phyloP scores from a whole-genome alignment of 2,797 vertebrate genomes.

The Enteromius paludinosus region DNA sequence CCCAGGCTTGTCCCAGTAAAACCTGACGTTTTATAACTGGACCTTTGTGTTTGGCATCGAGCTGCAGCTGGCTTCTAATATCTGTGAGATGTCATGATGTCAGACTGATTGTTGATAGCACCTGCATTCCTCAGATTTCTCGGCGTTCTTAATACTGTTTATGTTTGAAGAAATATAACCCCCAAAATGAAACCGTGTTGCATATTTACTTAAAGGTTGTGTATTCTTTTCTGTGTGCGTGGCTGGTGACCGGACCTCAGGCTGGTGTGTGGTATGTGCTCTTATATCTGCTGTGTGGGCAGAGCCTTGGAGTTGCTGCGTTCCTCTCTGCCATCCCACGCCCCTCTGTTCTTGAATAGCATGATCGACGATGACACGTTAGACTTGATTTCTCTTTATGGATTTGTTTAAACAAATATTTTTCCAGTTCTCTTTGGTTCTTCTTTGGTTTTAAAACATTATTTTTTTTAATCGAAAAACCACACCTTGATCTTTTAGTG shows the following conservation, averaged over 20 bases:
- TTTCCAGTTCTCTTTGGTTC: background rate
- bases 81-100: slow-evolving; percentile 20
- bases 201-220: background rate
- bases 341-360: slow-evolving; percentile 12
- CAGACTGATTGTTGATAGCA: slow-evolving; percentile 24
- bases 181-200: background rate
- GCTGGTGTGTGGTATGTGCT: slow-evolving; percentile 19
- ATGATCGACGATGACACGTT: background rate
- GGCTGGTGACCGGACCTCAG: slow-evolving; percentile 3
- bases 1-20: slow-evolving; percentile 71
- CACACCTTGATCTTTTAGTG: too few species aligned
- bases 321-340: slow-evolving; percentile 21
- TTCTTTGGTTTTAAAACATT: background rate
- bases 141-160: background rate
- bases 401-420: background rate
- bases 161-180: background rate
- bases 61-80: slow-evolving; percentile 67
- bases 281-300: slow-evolving; percentile 40
- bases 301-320: background rate
- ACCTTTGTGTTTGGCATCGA: slow-evolving; percentile 70
- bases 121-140: background rate
- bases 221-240: background rate
- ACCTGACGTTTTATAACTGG: slow-evolving; percentile 63
- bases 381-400: slow-evolving; percentile 13
- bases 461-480: background rate